Evolutionary conservation across 2,797 vertebrate genomes (phyloP), one percentile per base, ranked within the genome.

Genomic region (Varecia variegata): DNA sequence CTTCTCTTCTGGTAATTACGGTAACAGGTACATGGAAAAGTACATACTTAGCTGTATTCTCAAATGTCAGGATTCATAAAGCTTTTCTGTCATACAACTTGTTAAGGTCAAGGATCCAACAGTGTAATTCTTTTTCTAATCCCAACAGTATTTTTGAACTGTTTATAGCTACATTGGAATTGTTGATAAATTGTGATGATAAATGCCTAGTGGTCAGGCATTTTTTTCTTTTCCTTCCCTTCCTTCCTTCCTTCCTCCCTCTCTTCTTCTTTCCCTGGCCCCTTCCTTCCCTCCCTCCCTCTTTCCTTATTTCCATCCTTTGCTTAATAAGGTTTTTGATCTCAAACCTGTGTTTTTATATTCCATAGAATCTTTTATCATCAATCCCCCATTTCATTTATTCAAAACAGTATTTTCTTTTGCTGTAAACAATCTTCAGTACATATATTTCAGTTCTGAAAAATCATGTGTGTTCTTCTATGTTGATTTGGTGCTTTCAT

Each of bases 281-380:
- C 10, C 8, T 30, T 1, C 17, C 25, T 1, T 43, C 6, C 18
- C 20, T 23, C 43, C 50, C 21, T 30, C 32, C 25, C 5, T 27
- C 30, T 25, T 12, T 3, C 2, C 3, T 9, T 21, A 30, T 13
- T 47, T 23, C 47, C 40, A 6, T 65, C 1, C 20, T 20, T n/a
- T 40, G 5, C 58, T 83, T 86, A 35, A 58, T 60, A 91, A 89
- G 38, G 2, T 23, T 83, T 14, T 80, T 92, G 47, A 60, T 88
- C 32, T 45, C 17, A 58, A 85, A 40, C 18, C 32, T 77, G 25
- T 50, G 47, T 10, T 50, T 92, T 90, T 80, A 13, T 71, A 12
- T 27, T 91, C 35, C 47, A 47, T 30, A 70, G 47, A 93, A 38
- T 84, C 32, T 92, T 82, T 85, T 83, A 43, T 81, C 43, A 45